A percentile compares a stretch with the other conserved stretches of the same genome.
Conservation (phyloP, 2,797 vertebrate species). For the Nyctalus aviator region DNA sequence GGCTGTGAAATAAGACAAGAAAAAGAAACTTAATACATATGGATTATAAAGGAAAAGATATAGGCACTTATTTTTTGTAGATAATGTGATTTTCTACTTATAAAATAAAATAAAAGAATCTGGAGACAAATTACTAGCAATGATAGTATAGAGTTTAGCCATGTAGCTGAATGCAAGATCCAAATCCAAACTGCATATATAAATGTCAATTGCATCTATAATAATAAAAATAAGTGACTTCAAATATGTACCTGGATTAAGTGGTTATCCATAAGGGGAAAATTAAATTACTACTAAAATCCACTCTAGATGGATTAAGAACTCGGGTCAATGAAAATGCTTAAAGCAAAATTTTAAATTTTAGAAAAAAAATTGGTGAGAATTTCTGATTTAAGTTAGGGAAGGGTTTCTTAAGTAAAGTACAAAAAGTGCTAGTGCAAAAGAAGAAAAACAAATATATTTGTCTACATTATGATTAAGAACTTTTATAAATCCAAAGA, state of each 20-base stretch:
- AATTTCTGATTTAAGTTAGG: constrained; percentile 41
- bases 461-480: constrained; percentile 31
- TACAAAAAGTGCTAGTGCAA: background rate
- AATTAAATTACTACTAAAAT: background rate
- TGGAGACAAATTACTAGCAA: background rate
- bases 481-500: constrained; percentile 35
- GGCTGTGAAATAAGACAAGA: background rate
- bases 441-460: background rate
- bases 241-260: background rate
- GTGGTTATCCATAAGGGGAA: background rate
- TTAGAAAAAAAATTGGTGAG: constrained; percentile 25
- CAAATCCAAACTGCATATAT: too few species aligned
- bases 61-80: background rate
- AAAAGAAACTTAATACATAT: background rate
- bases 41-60: background rate
- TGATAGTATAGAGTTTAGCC: background rate
- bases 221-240: background rate
- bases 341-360: constrained; percentile 41
- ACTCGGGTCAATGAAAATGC: constrained; percentile 51
- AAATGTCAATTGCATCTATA: background rate
- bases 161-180: background rate
- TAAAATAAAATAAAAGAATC: background rate
- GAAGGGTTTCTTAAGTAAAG: constrained; percentile 58
- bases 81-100: background rate
- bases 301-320: constrained; percentile 51